These are phyloP conservation scores for Antheraea mylitta DNA, from an alignment of 1,140 invertebrate species.

Conservation along the genomic window DNA sequence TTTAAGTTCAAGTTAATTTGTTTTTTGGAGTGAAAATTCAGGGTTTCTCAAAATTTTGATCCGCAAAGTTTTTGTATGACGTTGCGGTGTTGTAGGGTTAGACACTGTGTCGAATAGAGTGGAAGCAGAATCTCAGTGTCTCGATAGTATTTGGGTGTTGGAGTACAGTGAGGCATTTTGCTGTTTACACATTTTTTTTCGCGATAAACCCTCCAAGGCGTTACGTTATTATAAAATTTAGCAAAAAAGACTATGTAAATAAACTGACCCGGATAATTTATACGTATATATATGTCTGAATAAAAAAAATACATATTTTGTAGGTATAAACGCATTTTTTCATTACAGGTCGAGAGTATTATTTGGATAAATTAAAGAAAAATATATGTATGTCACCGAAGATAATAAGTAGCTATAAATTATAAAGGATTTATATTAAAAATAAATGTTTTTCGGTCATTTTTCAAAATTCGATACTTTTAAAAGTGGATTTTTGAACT, in stretches of 20 bases:
- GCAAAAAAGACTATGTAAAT: slow-evolving; percentile 69
- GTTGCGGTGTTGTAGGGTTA: too few species aligned
- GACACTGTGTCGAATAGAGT: too few species aligned
- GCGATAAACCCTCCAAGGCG: background rate
- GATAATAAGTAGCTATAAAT: slow-evolving; percentile 69
- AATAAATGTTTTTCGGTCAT: slow-evolving; percentile 17
- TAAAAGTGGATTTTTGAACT: background rate
- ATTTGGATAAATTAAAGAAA: slow-evolving; percentile 61
- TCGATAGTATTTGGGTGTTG: too few species aligned
- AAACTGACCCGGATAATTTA: slow-evolving; percentile 61
- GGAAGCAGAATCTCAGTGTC: too few species aligned
- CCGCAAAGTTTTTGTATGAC: too few species aligned
- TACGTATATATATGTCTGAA: slow-evolving; percentile 27
- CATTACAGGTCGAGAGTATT: slow-evolving; percentile 61
- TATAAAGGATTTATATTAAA: slow-evolving; percentile 26
- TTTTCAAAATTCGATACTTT: slow-evolving; percentile 3
- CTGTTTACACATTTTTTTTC: background rate
- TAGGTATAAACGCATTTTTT: slow-evolving; percentile 57
- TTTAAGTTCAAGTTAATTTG: too few species aligned
- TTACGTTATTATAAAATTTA: slow-evolving; percentile 41
- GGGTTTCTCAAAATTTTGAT: too few species aligned
- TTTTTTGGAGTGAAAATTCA: background rate
- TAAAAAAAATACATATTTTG: slow-evolving; percentile 44
- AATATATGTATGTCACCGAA: slow-evolving; percentile 40
- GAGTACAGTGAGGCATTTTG: too few species aligned